Evolutionary conservation across 2,888 invertebrate genomes (phyloP).

Genomic region (Limnephilus rhombicus): DNA sequence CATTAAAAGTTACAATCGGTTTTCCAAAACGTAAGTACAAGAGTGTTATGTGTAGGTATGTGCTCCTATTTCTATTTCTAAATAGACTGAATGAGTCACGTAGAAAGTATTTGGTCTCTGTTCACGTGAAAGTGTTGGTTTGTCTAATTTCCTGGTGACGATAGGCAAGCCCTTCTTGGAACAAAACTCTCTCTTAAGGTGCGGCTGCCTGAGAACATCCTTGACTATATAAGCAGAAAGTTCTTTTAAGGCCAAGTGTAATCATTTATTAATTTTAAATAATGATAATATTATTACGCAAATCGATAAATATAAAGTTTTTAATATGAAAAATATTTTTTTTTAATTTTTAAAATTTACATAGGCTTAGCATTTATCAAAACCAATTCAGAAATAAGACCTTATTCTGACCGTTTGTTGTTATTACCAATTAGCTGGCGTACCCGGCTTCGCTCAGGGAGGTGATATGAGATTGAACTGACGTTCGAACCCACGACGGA

Average conservation of each 20-base stretch:
- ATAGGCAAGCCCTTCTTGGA: neutral
- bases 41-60: neutral
- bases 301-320: too few species aligned
- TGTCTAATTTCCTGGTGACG: neutral
- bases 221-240: neutral
- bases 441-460: too few species aligned
- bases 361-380: too few species aligned
- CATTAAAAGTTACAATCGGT: neutral
- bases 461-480: too few species aligned
- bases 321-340: too few species aligned
- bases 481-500: too few species aligned
- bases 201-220: slow-evolving; percentile 35
- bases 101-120: neutral
- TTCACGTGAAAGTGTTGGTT: neutral
- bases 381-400: too few species aligned
- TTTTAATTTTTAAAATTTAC: too few species aligned
- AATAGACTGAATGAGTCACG: neutral
- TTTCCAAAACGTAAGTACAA: neutral
- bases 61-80: neutral
- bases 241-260: too few species aligned
- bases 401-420: too few species aligned
- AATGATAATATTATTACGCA: too few species aligned
- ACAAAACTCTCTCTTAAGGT: slow-evolving; percentile 40
- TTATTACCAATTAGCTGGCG: neutral
- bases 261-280: too few species aligned